These are phyloP conservation scores for Sebastes trivittatus DNA, from an alignment of 2,797 vertebrate species.

Conservation along the genomic window DNA sequence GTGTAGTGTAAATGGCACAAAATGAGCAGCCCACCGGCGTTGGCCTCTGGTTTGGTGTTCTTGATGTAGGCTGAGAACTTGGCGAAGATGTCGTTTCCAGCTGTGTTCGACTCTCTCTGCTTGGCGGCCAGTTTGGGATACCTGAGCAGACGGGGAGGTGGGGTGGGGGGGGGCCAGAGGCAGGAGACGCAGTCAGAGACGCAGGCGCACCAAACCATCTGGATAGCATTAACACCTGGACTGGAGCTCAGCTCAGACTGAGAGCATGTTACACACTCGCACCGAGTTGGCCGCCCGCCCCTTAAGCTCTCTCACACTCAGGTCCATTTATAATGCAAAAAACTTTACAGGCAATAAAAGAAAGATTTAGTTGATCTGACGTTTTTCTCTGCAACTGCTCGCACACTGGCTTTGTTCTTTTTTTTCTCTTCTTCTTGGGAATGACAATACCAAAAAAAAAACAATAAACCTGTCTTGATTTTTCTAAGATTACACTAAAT, in stretches of 20 bases:
- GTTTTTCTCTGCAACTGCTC: conserved; percentile 44
- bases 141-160: conserved; percentile 73
- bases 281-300: conserved; percentile 44
- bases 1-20: conserved; percentile 26
- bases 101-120: conserved; percentile 93
- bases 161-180: background rate
- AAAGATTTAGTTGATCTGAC: conserved; percentile 63
- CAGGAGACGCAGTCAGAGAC: conserved; percentile 56
- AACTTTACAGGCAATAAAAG: conserved; percentile 74
- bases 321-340: conserved; percentile 67
- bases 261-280: conserved; percentile 64
- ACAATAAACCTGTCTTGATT: background rate
- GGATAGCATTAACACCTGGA: conserved; percentile 75
- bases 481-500: conserved; percentile 4
- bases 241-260: conserved; percentile 52
- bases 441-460: conserved; percentile 18
- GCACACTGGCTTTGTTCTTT: conserved; percentile 1
- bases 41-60: conserved; percentile 92
- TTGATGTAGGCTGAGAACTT: conserved; percentile 98
- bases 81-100: conserved; percentile 96
- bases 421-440: background rate
- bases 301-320: conserved; percentile 53
- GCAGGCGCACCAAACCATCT: conserved; percentile 61
- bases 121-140: conserved; percentile 94
- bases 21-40: conserved; percentile 86